Evolutionary conservation across 35 echinoderm and acorn worm species (phyloP).

Genomic region (Ophiothrix spiculata): DNA sequence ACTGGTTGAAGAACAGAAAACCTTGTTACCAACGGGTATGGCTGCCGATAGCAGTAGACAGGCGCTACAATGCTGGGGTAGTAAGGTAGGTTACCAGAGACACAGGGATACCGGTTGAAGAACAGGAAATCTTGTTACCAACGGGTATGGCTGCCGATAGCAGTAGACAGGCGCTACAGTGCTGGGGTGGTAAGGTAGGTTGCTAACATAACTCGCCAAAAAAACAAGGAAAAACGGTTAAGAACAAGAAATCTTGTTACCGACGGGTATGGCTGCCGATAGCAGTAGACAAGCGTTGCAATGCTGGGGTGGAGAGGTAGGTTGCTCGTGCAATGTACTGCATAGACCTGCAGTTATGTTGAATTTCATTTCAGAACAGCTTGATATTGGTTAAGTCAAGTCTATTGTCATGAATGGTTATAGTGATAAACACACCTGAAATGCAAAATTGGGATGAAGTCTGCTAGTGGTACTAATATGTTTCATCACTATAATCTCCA

Average conservation of each 20-base stretch:
- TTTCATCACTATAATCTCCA: too few relatives aligned
- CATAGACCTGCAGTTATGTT: neutral
- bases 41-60: neutral
- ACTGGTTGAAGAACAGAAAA: too few relatives aligned
- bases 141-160: slow-evolving; percentile 19
- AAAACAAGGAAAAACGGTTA: slow-evolving; percentile 17
- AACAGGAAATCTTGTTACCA: slow-evolving; percentile 45
- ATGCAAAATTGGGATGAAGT: too few relatives aligned
- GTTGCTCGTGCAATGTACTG: neutral
- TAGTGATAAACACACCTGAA: too few relatives aligned
- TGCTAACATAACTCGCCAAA: slow-evolving; percentile 17
- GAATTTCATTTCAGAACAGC: neutral
- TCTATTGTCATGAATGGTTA: too few relatives aligned
- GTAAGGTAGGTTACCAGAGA: slow-evolving; percentile 12
- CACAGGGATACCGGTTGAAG: slow-evolving; percentile 18
- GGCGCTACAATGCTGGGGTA: neutral
- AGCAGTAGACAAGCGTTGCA: slow-evolving; percentile 11
- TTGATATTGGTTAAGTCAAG: neutral
- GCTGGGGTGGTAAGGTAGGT: slow-evolving; percentile 31
- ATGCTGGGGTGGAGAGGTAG: slow-evolving; percentile 31
- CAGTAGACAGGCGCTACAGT: slow-evolving; percentile 14
- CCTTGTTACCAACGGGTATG: neutral
- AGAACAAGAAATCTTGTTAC: slow-evolving; percentile 44
- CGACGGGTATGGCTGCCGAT: slow-evolving; percentile 20
- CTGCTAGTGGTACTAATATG: too few relatives aligned